phyloP scores from a whole-genome alignment of 2,888 invertebrate species.

The Rhagophthalmus giganteus region DNA sequence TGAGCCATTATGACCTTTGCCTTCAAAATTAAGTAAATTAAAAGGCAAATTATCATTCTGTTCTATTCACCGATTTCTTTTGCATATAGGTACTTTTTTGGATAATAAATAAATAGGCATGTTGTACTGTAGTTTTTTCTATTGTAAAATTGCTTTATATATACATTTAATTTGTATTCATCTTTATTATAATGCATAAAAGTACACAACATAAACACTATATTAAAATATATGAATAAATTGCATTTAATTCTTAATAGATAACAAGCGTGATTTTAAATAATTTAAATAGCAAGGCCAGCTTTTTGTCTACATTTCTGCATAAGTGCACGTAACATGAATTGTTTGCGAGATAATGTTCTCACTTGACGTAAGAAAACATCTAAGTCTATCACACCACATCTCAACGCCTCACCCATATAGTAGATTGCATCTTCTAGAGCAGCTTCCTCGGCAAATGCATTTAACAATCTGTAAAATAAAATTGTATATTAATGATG shows the following conservation, averaged over 20 bases:
- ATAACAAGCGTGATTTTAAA: constrained; percentile 10
- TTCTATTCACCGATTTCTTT: too few relatives aligned
- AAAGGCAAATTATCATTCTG: too few relatives aligned
- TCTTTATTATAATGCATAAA: constrained; percentile 15
- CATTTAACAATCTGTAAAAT: constrained; percentile 74
- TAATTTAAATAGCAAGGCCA: constrained; percentile 70
- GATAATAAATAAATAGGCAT: too few relatives aligned
- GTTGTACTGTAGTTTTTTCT: too few relatives aligned
- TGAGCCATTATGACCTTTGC: too few relatives aligned
- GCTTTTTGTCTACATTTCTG: constrained; percentile 96
- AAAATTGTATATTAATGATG: neutral
- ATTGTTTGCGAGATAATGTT: constrained; percentile 92
- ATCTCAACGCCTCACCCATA: constrained; percentile 91
- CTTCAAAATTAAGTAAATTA: too few relatives aligned
- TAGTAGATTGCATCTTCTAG: constrained; percentile 98
- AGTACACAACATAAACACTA: constrained; percentile 16
- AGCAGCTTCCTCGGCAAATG: constrained; percentile 97
- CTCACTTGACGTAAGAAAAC: constrained; percentile 96
- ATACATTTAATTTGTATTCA: neutral
- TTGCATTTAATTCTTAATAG: constrained; percentile 5
- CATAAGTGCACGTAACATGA: constrained; percentile 93
- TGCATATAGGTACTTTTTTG: too few relatives aligned
- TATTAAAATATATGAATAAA: constrained; percentile 17
- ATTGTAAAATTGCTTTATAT: too few relatives aligned
- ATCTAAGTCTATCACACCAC: constrained; percentile 92